Conservation (phyloP, 2,888 invertebrate genomes). For the Coenonympha glycerion region DNA sequence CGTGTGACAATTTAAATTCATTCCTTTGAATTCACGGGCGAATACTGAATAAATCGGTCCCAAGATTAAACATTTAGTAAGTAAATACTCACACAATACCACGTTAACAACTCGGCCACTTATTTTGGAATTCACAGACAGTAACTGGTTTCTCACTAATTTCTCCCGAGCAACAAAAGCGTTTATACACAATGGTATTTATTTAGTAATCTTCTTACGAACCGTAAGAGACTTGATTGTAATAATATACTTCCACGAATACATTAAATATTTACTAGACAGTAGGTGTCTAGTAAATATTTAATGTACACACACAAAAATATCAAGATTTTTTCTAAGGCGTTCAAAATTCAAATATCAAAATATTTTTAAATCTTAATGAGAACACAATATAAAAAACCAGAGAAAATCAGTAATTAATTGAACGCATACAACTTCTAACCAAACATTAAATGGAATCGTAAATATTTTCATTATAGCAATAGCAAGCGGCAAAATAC, state of each 20-base stretch:
- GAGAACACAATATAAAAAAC: too few species aligned
- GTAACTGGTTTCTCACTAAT: slow-evolving; percentile 26
- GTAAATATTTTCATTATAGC: too few species aligned
- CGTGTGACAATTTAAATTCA: slow-evolving; percentile 26
- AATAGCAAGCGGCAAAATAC: background rate
- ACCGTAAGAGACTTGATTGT: slow-evolving; percentile 25
- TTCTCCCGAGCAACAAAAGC: slow-evolving; percentile 26
- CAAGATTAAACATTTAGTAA: slow-evolving; percentile 28
- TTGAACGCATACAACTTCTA: too few species aligned
- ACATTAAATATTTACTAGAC: slow-evolving; percentile 3
- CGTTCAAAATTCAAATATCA: background rate
- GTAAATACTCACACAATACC: slow-evolving; percentile 28
- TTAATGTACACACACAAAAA: background rate
- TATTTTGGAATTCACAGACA: slow-evolving; percentile 26
- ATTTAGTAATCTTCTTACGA: slow-evolving; percentile 27
- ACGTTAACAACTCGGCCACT: slow-evolving; percentile 25
- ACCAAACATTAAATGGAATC: too few species aligned
- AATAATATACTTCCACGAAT: slow-evolving; percentile 15
- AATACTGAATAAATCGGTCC: slow-evolving; percentile 26
- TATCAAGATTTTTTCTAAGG: background rate
- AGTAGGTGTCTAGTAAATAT: background rate
- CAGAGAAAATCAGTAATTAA: too few species aligned
- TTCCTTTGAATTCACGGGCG: slow-evolving; percentile 24
- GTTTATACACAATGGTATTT: slow-evolving; percentile 26
- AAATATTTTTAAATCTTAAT: background rate